phyloP scores from a whole-genome alignment of 2,113 vertebrate species.

The Megaptera novaeangliae region DNA sequence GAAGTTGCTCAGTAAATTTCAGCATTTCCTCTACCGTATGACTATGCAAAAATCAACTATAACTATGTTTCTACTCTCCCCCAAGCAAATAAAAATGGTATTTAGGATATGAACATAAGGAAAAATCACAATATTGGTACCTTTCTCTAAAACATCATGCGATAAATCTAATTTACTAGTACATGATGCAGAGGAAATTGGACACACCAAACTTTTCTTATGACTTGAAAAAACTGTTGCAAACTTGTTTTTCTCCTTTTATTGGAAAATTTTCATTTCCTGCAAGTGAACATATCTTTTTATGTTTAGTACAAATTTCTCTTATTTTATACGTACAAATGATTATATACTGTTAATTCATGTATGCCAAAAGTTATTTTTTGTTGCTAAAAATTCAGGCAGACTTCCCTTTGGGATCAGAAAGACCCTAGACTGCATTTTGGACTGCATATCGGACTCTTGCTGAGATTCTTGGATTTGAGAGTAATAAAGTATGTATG shows the following conservation, averaged over 20 bases:
- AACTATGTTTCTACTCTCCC: not conserved
- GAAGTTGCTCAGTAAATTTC: not conserved
- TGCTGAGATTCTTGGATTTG: not conserved
- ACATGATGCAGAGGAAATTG: slow-evolving; percentile 5
- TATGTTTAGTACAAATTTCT: not conserved
- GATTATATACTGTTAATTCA: not conserved
- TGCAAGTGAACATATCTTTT: slow-evolving; percentile 7
- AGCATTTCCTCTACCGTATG: not conserved
- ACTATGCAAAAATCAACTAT: not conserved
- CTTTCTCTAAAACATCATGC: not conserved
- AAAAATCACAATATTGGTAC: not conserved
- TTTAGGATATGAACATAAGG: slow-evolving; percentile 5
- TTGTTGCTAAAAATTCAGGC: not conserved
- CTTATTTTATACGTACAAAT: slow-evolving; percentile 13
- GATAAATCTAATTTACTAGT: slow-evolving; percentile 16
- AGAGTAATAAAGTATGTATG: not conserved
- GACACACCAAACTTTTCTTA: not conserved
- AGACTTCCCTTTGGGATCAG: not conserved
- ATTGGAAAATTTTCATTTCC: slow-evolving; percentile 13
- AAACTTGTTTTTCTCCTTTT: slow-evolving; percentile 31
- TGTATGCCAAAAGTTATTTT: not conserved
- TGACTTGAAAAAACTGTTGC: slow-evolving; percentile 12
- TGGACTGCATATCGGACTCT: not conserved
- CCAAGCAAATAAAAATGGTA: not conserved
- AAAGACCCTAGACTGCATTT: not conserved